A percentile compares a stretch with the other conserved stretches of the same genome.
Conservation (phyloP, 2,888 invertebrate genomes). For the Cosmia pyralina region DNA sequence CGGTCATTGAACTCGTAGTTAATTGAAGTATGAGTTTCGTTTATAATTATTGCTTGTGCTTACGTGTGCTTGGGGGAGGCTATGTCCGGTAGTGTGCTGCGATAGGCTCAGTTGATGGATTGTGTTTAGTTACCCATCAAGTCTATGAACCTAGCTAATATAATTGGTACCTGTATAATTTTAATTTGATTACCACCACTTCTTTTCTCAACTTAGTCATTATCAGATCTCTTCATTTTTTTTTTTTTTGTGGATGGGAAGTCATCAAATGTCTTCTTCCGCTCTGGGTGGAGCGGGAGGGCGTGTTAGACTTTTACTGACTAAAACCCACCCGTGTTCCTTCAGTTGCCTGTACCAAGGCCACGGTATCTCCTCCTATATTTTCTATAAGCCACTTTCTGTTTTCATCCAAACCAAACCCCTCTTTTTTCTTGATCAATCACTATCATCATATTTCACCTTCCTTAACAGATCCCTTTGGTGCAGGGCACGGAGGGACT, state of each 20-base stretch:
- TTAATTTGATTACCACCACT: too few species aligned
- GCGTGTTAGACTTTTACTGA: too few species aligned
- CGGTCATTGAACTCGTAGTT: background rate
- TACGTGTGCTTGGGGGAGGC: background rate
- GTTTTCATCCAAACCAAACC: background rate
- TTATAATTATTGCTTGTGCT: background rate
- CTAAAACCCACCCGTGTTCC: too few species aligned
- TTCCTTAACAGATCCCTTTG: conserved; percentile 70
- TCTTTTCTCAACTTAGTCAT: background rate
- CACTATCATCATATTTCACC: conserved; percentile 34
- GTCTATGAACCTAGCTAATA: background rate
- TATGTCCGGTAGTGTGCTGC: background rate
- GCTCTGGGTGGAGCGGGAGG: too few species aligned
- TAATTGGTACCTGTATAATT: background rate
- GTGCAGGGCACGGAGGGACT: conserved; percentile 84
- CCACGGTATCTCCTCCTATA: too few species aligned
- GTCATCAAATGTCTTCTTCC: too few species aligned
- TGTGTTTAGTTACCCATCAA: too few species aligned
- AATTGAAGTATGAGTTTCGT: background rate
- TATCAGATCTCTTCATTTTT: too few species aligned
- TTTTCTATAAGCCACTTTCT: background rate
- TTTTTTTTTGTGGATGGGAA: too few species aligned
- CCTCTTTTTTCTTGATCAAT: conserved; percentile 21
- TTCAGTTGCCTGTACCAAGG: too few species aligned
- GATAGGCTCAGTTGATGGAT: background rate